Base-by-base conservation (phyloP, 92 coral and sea anemone genomes). In the Virgularia gustaviana region DNA sequence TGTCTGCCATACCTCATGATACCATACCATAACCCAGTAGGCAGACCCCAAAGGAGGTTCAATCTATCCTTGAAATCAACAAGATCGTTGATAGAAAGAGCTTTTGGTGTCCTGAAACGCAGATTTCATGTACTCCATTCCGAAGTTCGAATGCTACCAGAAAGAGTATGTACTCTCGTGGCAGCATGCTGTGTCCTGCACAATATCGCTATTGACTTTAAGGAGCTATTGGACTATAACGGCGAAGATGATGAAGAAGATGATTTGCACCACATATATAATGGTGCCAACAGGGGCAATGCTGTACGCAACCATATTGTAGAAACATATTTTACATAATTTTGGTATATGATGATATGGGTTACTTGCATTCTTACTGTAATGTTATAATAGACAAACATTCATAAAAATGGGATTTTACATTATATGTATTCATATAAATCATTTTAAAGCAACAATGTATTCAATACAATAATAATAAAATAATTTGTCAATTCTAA, bases 161-260 rank as follows among this genome's bases (percentile, higher is more conserved):
- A 84, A 13, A 79, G 82, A 73, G 88, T 79, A 29, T 84, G 88
- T 57, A 84, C 88, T 23, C 75, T 84, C 51, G 49, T 84, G 32
- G 85, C 47, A 61, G 85, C 88, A 54, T 84, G 88, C 55, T 73
- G 76, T 56, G 85, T 80, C 41, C 68, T 85, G 77, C 89, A 84
- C 24, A 85, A 80, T 57, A 80, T 80, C 75, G 88, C 88, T 31
- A 75, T 80, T 11, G 27, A n/a, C 34, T 31, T 73, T 43, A 75
- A 77, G 49, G 85, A 85, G 78, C 85, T 85, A 0, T 76, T 72
- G 43, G 51, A 56, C 20, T 23, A 23, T 53, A 71, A 79, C 31
- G 88, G 75, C 52, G 29, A 60, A 22, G 42, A 60, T 31, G 31
- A 55, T 27, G 27, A 60, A 28, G 78, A 61, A 2, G 74, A 61